Conservation (phyloP, 2,888 invertebrate genomes). For the Polyommatus iphigenia region DNA sequence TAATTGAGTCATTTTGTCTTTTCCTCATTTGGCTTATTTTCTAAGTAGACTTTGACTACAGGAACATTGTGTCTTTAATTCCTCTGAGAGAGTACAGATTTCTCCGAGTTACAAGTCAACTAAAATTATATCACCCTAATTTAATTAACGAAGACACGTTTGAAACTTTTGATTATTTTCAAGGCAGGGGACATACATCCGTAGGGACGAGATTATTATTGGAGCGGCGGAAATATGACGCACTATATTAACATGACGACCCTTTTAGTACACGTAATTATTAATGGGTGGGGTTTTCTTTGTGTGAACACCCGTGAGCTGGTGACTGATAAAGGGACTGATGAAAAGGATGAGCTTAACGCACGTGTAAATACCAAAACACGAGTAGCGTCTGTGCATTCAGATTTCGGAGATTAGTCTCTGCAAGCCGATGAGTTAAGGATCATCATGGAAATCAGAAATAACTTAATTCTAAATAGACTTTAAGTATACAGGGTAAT, state of each 20-base stretch:
- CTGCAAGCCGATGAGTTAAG: background rate
- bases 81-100: background rate
- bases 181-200: conserved; percentile 63
- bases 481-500: no score
- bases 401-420: background rate
- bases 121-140: conserved; percentile 22
- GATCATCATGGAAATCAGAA: background rate
- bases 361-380: background rate
- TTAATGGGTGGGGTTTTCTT: conserved; percentile 23
- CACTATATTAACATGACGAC: conserved; percentile 47
- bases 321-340: conserved; percentile 2
- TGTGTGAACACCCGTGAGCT: conserved; percentile 8
- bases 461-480: background rate
- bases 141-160: conserved; percentile 46
- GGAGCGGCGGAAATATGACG: conserved; percentile 53
- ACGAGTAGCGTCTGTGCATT: background rate
- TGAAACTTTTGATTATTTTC: conserved; percentile 52
- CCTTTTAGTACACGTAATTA: conserved; percentile 37
- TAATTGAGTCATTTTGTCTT: no score
- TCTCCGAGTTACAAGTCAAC: background rate
- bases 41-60: background rate
- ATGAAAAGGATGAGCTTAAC: background rate
- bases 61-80: background rate
- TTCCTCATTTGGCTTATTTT: background rate
- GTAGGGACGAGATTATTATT: conserved; percentile 52